Evolutionary conservation across 2,888 invertebrate species (phyloP), one percentile per base, ranked within the genome.

Genomic region (Ophonus ardosiacus): DNA sequence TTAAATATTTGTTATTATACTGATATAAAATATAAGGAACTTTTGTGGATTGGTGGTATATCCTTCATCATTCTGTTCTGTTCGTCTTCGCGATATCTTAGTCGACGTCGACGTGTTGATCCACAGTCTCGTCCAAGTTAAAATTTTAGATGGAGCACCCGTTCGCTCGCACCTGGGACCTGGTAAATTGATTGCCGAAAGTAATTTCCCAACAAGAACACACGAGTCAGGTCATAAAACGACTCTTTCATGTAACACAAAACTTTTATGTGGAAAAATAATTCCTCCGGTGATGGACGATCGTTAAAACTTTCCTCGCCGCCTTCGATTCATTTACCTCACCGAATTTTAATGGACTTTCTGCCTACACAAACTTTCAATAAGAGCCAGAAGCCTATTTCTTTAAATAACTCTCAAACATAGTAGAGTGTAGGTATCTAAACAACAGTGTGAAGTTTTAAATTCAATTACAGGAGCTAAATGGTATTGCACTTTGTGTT

Each of bases 161-260:
- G 59, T n/a, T 84, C 84, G 31, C 43, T 63, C 63, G 38, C 84
- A 84, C 84, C 84, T 84, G 84, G 63, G 38, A 51, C 51, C 18
- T 24, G 31, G 31, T 84, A 78, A 78, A 84, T 84, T 84, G 84
- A 84, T 84, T 84, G 84, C 78, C 74, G 43, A 84, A 84, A 84
- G 84, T 84, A 84, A 84, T 84, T 78, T 78, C 63, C 78, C 78
- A 78, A 74, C 74, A 74, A 78, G 78, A 61, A 80, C 80, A 80
- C 61, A 84, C 84, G 76, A 78, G 61, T 84, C 84, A 83, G 74
- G 40, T 76, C 76, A 78, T 76, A 78, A 78, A 84, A 84, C 31
- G 84, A 84, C 63, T 84, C 84, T 84, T 56, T 78, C 78, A 82
- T 82, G 71, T 82, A 74, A 74, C 82, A 82, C 82, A 84, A 84